phyloP scores from a whole-genome alignment of 2,113 vertebrate genomes.

The Tursiops truncatus region DNA sequence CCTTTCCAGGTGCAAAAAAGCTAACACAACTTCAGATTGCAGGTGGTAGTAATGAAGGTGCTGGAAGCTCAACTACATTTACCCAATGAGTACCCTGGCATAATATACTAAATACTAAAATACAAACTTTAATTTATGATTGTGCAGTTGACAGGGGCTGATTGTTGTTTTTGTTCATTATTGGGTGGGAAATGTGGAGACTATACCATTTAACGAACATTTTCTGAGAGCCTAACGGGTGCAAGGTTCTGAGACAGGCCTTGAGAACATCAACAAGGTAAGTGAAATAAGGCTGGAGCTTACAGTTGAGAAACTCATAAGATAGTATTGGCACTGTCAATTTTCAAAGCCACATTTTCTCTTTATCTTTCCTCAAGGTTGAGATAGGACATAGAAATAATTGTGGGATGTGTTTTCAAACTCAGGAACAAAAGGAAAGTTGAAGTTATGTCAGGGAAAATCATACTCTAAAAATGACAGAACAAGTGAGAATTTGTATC shows the following conservation, averaged over 20 bases:
- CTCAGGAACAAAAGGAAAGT: slow-evolving; percentile 20
- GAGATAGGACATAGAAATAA: not conserved
- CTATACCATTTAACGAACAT: not conserved
- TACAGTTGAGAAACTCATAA: not conserved
- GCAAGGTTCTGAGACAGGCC: not conserved
- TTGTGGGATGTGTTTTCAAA: not conserved
- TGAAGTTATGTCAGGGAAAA: not conserved
- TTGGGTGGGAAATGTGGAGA: not conserved
- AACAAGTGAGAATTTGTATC: not conserved
- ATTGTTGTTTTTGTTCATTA: not conserved
- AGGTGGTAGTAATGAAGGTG: not conserved
- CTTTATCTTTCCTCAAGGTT: not conserved
- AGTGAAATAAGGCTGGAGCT: not conserved
- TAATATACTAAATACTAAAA: not conserved
- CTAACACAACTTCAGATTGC: not conserved
- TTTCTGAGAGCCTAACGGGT: not conserved
- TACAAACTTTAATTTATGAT: not conserved
- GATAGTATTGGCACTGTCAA: not conserved
- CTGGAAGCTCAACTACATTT: not conserved
- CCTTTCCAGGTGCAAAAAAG: not conserved
- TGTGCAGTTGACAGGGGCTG: not conserved
- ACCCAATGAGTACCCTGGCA: not conserved
- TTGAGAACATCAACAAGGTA: not conserved
- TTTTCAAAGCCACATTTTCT: not conserved
- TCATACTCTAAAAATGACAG: not conserved